Conservation (phyloP, 2,797 vertebrate genomes). For the Pogoniulus pusillus region DNA sequence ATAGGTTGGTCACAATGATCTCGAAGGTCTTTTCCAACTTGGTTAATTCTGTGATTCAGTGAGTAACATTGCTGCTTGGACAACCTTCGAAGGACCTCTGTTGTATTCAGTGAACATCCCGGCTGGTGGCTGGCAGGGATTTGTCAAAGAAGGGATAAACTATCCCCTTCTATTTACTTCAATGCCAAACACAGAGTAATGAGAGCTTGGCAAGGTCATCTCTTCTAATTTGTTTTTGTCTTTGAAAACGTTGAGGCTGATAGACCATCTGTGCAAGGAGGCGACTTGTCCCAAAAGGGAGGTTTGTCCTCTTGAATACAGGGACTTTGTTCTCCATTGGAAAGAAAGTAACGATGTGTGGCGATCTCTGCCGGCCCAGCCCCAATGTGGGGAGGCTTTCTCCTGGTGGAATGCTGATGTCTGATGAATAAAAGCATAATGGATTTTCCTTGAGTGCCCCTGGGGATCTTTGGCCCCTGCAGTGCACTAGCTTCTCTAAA, state of each 20-base stretch:
- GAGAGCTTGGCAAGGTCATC: not conserved
- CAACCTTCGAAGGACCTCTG: rapidly evolving
- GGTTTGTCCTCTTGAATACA: not conserved
- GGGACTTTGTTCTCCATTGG: not conserved
- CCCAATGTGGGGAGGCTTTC: not conserved
- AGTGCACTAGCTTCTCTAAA: not conserved
- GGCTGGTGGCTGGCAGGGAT: not conserved
- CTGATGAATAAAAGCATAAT: not conserved
- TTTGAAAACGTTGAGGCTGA: not conserved
- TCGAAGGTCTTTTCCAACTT: no score
- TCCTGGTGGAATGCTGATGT: not conserved
- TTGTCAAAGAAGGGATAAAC: not conserved
- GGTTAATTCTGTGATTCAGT: no score
- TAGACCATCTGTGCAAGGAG: not conserved
- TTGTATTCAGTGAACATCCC: not conserved
- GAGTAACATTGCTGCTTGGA: not conserved
- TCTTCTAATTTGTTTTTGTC: not conserved
- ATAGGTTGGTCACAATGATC: no score
- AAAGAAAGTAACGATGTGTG: not conserved
- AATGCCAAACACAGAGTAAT: rapidly evolving
- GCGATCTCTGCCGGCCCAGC: not conserved
- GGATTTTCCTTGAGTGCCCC: not conserved
- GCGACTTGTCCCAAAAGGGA: not conserved
- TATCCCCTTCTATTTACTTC: not conserved
- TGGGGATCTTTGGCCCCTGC: not conserved